These are phyloP conservation scores for Copidosoma floridanum DNA, from an alignment of 1,140 invertebrate genomes.

Conservation along the genomic window DNA sequence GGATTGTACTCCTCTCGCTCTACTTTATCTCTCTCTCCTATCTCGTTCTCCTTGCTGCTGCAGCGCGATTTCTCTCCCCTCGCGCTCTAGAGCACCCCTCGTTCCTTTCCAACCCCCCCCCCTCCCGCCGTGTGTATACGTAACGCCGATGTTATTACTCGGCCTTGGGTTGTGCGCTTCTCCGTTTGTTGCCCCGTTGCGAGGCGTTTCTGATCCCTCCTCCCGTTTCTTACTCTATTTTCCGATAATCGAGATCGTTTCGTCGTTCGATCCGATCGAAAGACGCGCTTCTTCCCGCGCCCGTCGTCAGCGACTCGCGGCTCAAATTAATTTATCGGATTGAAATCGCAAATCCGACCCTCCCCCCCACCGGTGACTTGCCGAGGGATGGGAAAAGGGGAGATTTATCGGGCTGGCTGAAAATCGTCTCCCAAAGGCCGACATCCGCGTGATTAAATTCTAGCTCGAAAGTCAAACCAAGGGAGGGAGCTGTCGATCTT, in stretches of 20 bases:
- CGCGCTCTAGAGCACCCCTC: background rate
- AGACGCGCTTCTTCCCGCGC: no score
- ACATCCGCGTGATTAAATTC: conserved; percentile 23
- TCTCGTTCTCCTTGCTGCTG: background rate
- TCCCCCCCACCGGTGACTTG: no score
- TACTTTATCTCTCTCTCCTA: background rate
- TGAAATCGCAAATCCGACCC: no score
- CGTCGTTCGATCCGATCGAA: no score
- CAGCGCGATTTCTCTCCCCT: background rate
- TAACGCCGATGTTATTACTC: conserved; percentile 23
- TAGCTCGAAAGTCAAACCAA: conserved; percentile 10
- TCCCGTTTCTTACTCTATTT: no score
- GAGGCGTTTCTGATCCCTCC: no score
- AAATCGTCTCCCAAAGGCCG: conserved; percentile 16
- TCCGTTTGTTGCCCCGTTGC: conserved; percentile 7
- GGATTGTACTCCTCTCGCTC: background rate
- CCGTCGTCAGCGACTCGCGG: no score
- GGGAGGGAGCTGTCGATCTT: background rate
- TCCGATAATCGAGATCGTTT: no score
- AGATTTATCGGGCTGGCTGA: conserved; percentile 22
- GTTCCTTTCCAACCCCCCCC: background rate
- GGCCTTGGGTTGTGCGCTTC: background rate
- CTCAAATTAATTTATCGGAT: conserved; percentile 31
- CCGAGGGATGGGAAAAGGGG: background rate
- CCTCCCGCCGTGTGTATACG: no score